Conservation (phyloP, 2,888 invertebrate genomes). For the Trachelus tabidus region DNA sequence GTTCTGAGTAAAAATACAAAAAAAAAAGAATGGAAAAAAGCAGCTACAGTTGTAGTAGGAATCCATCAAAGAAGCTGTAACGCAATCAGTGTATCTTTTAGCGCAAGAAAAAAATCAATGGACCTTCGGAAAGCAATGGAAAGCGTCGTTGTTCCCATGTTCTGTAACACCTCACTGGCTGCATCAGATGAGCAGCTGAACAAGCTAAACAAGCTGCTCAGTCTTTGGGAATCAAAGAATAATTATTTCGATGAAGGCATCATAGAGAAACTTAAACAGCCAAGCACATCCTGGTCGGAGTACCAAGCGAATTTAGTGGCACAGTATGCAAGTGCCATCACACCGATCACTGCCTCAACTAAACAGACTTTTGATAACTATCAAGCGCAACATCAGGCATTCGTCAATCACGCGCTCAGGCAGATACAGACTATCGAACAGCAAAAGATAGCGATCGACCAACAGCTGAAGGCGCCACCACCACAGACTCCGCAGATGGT, state of each 20-base stretch:
- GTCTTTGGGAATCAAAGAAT: slow-evolving; percentile 96
- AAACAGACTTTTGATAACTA: slow-evolving; percentile 89
- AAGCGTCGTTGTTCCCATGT: slow-evolving; percentile 97
- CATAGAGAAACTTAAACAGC: slow-evolving; percentile 88
- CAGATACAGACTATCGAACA: slow-evolving; percentile 88
- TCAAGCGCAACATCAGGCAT: slow-evolving; percentile 95
- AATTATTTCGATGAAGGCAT: slow-evolving; percentile 87
- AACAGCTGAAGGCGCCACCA: slow-evolving; percentile 67
- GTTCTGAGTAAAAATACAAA: too few species aligned
- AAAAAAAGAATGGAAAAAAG: too few species aligned
- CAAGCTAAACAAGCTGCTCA: slow-evolving; percentile 92
- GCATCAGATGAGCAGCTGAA: slow-evolving; percentile 88
- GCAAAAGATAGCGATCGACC: slow-evolving; percentile 77
- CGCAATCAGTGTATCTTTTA: slow-evolving; percentile 67
- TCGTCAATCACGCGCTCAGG: slow-evolving; percentile 89
- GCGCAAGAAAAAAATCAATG: slow-evolving; percentile 94
- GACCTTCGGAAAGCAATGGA: slow-evolving; percentile 94
- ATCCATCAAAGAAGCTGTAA: slow-evolving; percentile 1
- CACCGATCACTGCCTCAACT: slow-evolving; percentile 81
- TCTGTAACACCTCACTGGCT: slow-evolving; percentile 88
- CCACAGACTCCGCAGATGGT: slow-evolving; percentile 63
- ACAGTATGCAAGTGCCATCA: slow-evolving; percentile 81
- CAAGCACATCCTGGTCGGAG: slow-evolving; percentile 87
- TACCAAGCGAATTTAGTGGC: slow-evolving; percentile 88
- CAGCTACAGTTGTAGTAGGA: too few species aligned